Conservation (phyloP, 2,797 vertebrate genomes). For the Valencia hispanica region DNA sequence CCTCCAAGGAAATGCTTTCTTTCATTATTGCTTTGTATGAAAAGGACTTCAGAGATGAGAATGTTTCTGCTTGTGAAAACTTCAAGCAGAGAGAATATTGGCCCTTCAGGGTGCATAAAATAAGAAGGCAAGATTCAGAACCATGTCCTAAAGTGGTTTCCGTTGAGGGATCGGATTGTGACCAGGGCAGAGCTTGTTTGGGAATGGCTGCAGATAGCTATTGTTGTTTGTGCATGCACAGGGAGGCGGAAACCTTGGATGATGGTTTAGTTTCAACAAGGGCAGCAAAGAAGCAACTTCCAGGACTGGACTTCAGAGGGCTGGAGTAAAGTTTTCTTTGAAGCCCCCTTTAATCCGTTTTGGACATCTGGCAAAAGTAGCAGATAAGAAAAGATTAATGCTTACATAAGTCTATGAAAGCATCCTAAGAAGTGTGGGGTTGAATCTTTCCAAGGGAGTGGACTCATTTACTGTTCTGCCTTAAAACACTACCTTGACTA, state of each 20-base stretch:
- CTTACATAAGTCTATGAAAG: no score
- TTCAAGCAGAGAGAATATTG: not conserved
- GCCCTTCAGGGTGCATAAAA: not conserved
- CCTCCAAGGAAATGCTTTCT: not conserved
- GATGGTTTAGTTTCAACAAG: not conserved
- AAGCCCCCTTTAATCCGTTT: not conserved
- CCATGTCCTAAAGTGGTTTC: not conserved
- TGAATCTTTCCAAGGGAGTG: not conserved
- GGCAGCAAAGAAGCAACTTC: not conserved
- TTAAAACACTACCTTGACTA: not conserved
- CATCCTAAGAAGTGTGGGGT: not conserved
- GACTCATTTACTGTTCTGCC: not conserved
- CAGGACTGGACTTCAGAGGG: not conserved
- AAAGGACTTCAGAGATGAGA: not conserved
- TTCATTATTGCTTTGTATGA: not conserved
- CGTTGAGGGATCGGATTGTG: not conserved
- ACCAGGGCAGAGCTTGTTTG: not conserved
- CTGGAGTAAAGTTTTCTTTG: not conserved
- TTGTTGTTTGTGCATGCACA: no score
- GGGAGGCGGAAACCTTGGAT: not conserved
- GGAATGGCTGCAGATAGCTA: not conserved
- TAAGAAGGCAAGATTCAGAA: not conserved
- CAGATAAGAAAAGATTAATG: no score
- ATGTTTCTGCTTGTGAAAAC: not conserved
- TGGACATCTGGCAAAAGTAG: no score